Conservation (phyloP, 2,888 invertebrate species). For the Eupeodes latifasciatus region DNA sequence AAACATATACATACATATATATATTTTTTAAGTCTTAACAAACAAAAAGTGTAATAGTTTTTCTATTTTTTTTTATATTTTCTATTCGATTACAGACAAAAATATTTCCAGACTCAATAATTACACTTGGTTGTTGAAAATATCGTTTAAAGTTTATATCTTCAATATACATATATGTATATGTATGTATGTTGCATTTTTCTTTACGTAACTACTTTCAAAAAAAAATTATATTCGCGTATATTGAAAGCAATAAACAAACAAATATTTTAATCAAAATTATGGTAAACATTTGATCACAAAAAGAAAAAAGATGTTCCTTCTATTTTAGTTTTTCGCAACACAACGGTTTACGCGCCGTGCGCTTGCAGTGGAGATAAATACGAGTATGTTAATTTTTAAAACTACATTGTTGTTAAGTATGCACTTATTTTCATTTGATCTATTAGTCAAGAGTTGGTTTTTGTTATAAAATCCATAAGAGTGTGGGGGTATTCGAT, state of each 20-base stretch:
- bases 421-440: too few species aligned
- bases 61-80: too few species aligned
- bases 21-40: not conserved
- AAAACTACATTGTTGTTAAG: too few species aligned
- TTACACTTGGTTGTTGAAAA: slow-evolving; percentile 20
- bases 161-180: too few species aligned
- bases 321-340: not conserved
- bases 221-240: not conserved
- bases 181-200: not conserved
- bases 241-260: slow-evolving; percentile 1
- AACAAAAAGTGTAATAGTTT: not conserved
- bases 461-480: too few species aligned
- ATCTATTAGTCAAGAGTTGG: too few species aligned
- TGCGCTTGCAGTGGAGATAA: not conserved
- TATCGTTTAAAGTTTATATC: slow-evolving; percentile 15
- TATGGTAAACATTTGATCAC: slow-evolving; percentile 4
- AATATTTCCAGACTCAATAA: not conserved
- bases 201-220: slow-evolving; percentile 14
- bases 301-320: not conserved
- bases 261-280: slow-evolving; percentile 22
- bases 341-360: not conserved
- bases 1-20: not conserved
- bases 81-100: not conserved
- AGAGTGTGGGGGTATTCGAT: too few species aligned
- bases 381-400: not conserved